Percentiles rank a stretch among this genome's conserved stretches.
Evolutionary conservation across 2,797 vertebrate species (phyloP).

Genomic region (Hippoglossus hippoglossus): DNA sequence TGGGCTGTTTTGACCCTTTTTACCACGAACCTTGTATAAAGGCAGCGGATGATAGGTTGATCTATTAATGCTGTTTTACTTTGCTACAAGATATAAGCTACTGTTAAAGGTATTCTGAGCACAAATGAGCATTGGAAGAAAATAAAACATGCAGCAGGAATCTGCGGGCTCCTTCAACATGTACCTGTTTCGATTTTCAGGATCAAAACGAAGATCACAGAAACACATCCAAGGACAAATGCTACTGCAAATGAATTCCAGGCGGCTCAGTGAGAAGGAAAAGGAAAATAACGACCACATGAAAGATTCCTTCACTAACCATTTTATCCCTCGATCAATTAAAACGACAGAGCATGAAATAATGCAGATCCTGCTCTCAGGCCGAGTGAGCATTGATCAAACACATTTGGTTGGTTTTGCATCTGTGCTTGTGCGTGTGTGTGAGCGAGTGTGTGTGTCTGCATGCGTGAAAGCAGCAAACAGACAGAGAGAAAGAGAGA

Average conservation of each 20-base stretch:
- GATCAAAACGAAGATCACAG: slow-evolving; percentile 57
- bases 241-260: slow-evolving; percentile 40
- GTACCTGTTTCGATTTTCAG: slow-evolving; percentile 19
- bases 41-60: no score
- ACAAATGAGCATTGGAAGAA: no score
- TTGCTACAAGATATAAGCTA: no score
- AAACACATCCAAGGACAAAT: slow-evolving; percentile 48
- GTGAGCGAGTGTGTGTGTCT: slow-evolving; percentile 21
- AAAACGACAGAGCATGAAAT: slow-evolving; percentile 79
- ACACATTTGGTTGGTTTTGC: slow-evolving; percentile 56
- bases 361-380: slow-evolving; percentile 77
- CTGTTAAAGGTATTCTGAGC: no score
- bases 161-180: slow-evolving; percentile 3
- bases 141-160: neutral
- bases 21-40: no score
- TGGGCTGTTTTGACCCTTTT: no score
- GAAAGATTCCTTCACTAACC: slow-evolving; percentile 74
- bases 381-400: slow-evolving; percentile 76
- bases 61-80: no score
- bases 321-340: slow-evolving; percentile 82
- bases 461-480: neutral
- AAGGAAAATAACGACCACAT: slow-evolving; percentile 51
- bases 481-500: slow-evolving; percentile 5
- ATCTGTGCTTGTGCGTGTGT: slow-evolving; percentile 16
- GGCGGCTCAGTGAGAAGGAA: slow-evolving; percentile 34